These are phyloP conservation scores for Rhinolophus sinicus DNA, from an alignment of 2,113 vertebrate species.

Conservation along the genomic window DNA sequence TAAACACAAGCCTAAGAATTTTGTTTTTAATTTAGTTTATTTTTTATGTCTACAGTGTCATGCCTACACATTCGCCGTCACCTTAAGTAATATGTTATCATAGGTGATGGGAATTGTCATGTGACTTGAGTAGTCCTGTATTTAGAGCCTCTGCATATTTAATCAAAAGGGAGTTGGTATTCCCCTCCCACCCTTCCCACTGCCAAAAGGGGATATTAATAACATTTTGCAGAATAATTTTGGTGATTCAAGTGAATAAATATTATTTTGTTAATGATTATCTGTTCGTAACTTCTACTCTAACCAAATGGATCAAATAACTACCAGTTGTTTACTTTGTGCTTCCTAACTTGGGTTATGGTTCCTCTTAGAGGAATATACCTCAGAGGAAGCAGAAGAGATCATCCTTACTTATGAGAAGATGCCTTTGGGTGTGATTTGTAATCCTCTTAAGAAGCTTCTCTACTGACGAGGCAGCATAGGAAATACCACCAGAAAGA, in stretches of 20 bases:
- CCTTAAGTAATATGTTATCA: not conserved
- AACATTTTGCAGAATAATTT: not conserved
- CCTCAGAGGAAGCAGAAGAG: not conserved
- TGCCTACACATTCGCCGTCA: not conserved
- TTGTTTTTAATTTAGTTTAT: not conserved
- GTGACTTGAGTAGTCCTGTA: not conserved
- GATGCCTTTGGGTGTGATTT: not conserved
- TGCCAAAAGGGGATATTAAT: not conserved
- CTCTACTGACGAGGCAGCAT: rapidly evolving
- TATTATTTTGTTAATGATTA: not conserved
- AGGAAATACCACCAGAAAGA: not conserved
- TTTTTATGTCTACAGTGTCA: not conserved
- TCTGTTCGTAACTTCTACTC: not conserved
- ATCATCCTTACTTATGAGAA: not conserved
- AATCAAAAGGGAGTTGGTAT: not conserved
- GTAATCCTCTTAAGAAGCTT: not conserved
- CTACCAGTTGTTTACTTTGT: not conserved
- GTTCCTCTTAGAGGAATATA: not conserved
- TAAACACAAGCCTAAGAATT: not conserved
- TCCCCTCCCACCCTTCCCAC: too few relatives aligned
- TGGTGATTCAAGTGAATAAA: not conserved
- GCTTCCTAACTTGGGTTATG: not conserved
- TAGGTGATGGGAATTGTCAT: not conserved
- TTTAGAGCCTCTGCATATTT: not conserved
- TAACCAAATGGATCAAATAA: not conserved